These are phyloP conservation scores for Drosophila paramelanica DNA, from an alignment of 2,888 invertebrate genomes.

Conservation along the genomic window DNA sequence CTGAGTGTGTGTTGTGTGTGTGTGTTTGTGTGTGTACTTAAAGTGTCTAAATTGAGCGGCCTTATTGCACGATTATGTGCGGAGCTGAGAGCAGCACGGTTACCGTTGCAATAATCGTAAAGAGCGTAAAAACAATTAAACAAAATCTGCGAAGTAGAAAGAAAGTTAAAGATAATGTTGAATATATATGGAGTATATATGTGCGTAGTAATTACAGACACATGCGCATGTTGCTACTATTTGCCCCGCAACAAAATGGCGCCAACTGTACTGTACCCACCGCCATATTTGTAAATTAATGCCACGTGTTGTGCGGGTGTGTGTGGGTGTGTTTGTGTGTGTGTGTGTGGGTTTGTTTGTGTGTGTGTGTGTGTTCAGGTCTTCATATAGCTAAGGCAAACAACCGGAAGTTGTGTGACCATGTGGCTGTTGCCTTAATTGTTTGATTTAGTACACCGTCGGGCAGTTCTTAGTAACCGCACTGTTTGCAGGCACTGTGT, in stretches of 20 bases:
- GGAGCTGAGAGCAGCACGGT: conserved; percentile 96
- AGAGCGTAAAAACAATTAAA: conserved; percentile 97
- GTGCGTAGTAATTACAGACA: background rate
- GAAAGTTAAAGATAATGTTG: conserved; percentile 18
- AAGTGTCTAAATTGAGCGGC: conserved; percentile 61
- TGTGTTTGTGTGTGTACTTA: conserved; percentile 51
- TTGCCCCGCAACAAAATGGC: conserved; percentile 50
- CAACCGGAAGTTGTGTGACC: conserved; percentile 66
- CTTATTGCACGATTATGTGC: conserved; percentile 96
- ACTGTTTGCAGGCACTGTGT: conserved; percentile 34
- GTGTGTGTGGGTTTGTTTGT: no score
- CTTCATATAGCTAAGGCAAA: conserved; percentile 34
- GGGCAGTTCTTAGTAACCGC: conserved; percentile 20
- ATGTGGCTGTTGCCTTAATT: conserved; percentile 60
- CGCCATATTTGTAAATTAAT: conserved; percentile 48
- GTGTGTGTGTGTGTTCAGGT: conserved; percentile 4
- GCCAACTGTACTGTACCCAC: conserved; percentile 9
- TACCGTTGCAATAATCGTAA: conserved; percentile 96
- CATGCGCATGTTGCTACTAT: conserved; percentile 1
- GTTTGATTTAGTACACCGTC: conserved; percentile 61
- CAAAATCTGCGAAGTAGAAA: conserved; percentile 89
- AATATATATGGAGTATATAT: background rate
- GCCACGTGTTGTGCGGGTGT: conserved; percentile 45
- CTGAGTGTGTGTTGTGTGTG: conserved; percentile 19
- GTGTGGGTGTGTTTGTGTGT: conserved; percentile 1